Evolutionary conservation across 1,140 invertebrate species (phyloP).

Genomic region (Eufriesea mexicana): DNA sequence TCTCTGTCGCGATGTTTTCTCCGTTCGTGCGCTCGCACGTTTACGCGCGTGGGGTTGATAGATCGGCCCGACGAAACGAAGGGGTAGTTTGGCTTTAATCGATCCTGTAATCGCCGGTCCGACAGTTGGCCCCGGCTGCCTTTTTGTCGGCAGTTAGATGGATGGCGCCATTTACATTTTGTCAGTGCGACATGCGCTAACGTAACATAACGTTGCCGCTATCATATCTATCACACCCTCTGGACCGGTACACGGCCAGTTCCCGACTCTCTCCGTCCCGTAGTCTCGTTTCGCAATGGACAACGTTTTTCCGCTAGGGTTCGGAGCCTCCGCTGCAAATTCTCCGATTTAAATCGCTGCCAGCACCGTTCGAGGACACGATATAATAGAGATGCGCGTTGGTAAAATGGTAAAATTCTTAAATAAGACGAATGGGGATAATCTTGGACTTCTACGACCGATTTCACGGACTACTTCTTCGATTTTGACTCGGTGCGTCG

Average conservation of each 20-base stretch:
- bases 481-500: slow-evolving; percentile 44
- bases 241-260: slow-evolving; percentile 50
- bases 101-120: slow-evolving; percentile 81
- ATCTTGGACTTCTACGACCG: neutral
- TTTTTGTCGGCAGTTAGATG: slow-evolving; percentile 82
- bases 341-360: neutral
- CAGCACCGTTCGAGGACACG: neutral
- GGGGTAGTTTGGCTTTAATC: slow-evolving; percentile 82
- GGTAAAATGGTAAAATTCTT: neutral
- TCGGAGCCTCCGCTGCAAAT: neutral
- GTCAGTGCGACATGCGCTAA: slow-evolving; percentile 81
- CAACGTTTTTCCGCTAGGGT: slow-evolving; percentile 1
- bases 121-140: slow-evolving; percentile 81
- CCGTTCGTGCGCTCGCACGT: slow-evolving; percentile 52
- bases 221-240: slow-evolving; percentile 81
- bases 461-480: slow-evolving; percentile 33
- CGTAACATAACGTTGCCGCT: slow-evolving; percentile 65
- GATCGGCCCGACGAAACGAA: slow-evolving; percentile 81
- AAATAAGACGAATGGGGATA: neutral
- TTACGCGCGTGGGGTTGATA: slow-evolving; percentile 76
- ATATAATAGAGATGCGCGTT: neutral
- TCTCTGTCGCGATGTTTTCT: slow-evolving; percentile 62
- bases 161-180: slow-evolving; percentile 83
- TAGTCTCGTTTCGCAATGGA: slow-evolving; percentile 19
- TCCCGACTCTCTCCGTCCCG: slow-evolving; percentile 16